Evolutionary conservation across 1,140 invertebrate species (phyloP).

Genomic region (Drosophila repletoides): DNA sequence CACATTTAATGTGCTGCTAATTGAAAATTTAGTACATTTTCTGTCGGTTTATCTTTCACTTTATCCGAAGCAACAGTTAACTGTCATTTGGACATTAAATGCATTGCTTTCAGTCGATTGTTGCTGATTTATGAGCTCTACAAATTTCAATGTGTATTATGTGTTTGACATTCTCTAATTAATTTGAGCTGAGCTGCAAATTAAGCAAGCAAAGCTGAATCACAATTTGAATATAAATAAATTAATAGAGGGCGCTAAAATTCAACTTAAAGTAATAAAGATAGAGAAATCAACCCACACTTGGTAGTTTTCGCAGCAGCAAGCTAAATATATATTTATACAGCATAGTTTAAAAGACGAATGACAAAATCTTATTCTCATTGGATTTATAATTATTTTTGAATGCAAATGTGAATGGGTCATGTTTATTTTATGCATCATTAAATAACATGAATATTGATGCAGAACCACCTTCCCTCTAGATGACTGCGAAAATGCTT

Average conservation of each 20-base stretch:
- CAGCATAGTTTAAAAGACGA: slow-evolving; percentile 6
- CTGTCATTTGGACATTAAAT: too few relatives aligned
- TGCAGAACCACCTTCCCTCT: not conserved
- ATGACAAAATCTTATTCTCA: slow-evolving; percentile 12
- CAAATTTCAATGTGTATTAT: not conserved
- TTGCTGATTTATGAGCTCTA: not conserved
- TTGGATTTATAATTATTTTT: slow-evolving; percentile 20
- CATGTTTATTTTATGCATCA: slow-evolving; percentile 44
- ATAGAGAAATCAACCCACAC: not conserved
- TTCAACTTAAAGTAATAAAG: slow-evolving; percentile 4
- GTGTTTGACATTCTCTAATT: not conserved
- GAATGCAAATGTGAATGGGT: slow-evolving; percentile 36
- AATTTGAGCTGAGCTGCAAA: not conserved
- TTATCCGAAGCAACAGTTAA: not conserved
- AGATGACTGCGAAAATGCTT: not conserved
- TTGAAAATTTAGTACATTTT: too few relatives aligned
- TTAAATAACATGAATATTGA: slow-evolving; percentile 17
- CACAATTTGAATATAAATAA: slow-evolving; percentile 12
- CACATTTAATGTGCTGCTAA: too few relatives aligned
- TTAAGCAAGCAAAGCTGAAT: too few relatives aligned
- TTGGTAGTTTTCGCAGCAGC: not conserved
- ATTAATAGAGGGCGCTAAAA: not conserved
- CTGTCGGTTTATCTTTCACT: not conserved
- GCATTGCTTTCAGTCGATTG: not conserved
- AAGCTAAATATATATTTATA: slow-evolving; percentile 14